Percentiles rank a stretch among this genome's conserved stretches.
These are phyloP conservation scores for Rhogogaster chlorosoma DNA, from an alignment of 2,888 invertebrate species.

Conservation along the genomic window DNA sequence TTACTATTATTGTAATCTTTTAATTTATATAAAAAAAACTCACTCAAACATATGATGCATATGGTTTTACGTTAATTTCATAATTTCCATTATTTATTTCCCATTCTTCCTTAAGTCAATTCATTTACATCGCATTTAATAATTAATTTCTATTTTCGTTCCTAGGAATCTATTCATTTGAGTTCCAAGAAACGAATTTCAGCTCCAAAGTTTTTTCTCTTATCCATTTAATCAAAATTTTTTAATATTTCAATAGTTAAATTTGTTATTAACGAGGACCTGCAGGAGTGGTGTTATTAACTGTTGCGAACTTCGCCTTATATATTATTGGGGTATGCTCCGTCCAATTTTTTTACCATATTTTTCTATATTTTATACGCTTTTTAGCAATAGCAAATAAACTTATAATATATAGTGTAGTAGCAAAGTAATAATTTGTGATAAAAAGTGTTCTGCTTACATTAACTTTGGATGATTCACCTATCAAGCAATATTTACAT, in stretches of 20 bases:
- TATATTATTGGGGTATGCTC: slow-evolving; percentile 61
- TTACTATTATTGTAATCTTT: slow-evolving; percentile 58
- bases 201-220: slow-evolving; percentile 9
- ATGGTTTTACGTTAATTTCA: slow-evolving; percentile 45
- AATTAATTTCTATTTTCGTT: slow-evolving; percentile 38
- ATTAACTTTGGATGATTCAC: slow-evolving; percentile 28
- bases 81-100: slow-evolving; percentile 50
- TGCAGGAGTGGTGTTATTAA: slow-evolving; percentile 34
- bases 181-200: background rate
- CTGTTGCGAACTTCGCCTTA: slow-evolving; percentile 21
- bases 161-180: slow-evolving; percentile 20
- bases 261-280: slow-evolving; percentile 23
- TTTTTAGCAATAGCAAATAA: slow-evolving; percentile 54
- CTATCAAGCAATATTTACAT: background rate
- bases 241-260: slow-evolving; percentile 51
- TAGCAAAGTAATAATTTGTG: slow-evolving; percentile 63
- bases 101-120: slow-evolving; percentile 6
- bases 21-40: slow-evolving; percentile 56
- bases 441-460: slow-evolving; percentile 51
- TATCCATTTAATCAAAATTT: slow-evolving; percentile 2
- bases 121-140: slow-evolving; percentile 1
- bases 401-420: slow-evolving; percentile 9
- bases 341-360: slow-evolving; percentile 64
- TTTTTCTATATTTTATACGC: slow-evolving; percentile 62
- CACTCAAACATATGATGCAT: slow-evolving; percentile 50